A percentile compares a stretch with the other conserved stretches of the same genome.
Conservation (phyloP, 2,797 vertebrate genomes). For the Amphiprion clarkii region DNA sequence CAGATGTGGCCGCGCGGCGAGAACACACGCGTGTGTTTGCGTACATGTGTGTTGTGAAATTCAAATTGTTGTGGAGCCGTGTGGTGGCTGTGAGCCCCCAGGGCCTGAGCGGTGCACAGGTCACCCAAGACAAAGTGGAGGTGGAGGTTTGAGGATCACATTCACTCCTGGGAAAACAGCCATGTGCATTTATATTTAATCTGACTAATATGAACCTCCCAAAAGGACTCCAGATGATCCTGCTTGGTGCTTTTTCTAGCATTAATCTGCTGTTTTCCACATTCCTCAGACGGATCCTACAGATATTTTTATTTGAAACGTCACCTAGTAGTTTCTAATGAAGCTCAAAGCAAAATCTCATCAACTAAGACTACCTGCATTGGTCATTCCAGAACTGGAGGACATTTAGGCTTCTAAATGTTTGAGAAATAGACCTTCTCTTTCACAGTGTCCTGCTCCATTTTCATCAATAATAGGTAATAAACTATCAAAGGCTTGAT, state of each 20-base stretch:
- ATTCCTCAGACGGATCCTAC: constrained; percentile 4
- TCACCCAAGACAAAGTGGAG: constrained; percentile 52
- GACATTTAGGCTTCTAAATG: too few species aligned
- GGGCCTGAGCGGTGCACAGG: constrained; percentile 68
- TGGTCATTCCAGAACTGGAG: too few species aligned
- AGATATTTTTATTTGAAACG: constrained; percentile 37
- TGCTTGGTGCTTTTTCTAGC: neutral
- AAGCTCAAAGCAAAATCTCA: constrained; percentile 1
- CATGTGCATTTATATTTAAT: constrained; percentile 42
- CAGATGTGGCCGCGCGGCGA: constrained; percentile 75
- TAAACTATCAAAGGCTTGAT: too few species aligned
- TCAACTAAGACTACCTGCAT: constrained; percentile 7
- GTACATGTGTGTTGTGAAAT: constrained; percentile 51
- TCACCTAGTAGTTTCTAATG: constrained; percentile 18
- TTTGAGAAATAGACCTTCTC: too few species aligned
- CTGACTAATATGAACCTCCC: constrained; percentile 42
- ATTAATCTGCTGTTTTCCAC: constrained; percentile 16
- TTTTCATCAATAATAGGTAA: too few species aligned
- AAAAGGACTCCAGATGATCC: constrained; percentile 17
- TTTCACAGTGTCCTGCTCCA: too few species aligned
- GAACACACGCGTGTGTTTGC: constrained; percentile 39
- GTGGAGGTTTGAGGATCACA: constrained; percentile 27
- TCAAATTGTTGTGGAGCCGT: constrained; percentile 55
- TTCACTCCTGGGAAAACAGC: constrained; percentile 22
- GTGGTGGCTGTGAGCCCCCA: constrained; percentile 64